phyloP scores from a whole-genome alignment of 2,888 invertebrate species.

The Julus scanicus region DNA sequence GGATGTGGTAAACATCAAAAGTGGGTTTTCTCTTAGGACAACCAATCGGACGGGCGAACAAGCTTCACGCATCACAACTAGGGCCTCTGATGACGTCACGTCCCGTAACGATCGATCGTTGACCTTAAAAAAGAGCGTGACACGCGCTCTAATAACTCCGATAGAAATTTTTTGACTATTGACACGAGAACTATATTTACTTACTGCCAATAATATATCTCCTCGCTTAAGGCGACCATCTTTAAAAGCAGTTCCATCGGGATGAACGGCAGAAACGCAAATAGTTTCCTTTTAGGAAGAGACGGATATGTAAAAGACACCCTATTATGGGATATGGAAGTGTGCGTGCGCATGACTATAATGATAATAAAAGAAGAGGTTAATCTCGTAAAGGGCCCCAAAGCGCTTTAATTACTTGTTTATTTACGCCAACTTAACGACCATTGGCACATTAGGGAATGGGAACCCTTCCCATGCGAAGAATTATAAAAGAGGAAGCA shows the following conservation, averaged over 20 bases:
- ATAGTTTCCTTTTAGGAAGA: conserved; percentile 59
- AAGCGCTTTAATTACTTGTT: too few relatives aligned
- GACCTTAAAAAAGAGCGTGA: conserved; percentile 58
- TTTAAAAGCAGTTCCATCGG: conserved; percentile 61
- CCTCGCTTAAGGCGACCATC: conserved; percentile 62
- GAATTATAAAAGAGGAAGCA: too few relatives aligned
- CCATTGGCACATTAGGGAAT: too few relatives aligned
- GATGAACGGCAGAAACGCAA: conserved; percentile 61
- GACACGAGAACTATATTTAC: conserved; percentile 54
- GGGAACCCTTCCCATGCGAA: too few relatives aligned
- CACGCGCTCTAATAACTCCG: not conserved
- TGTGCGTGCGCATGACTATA: not conserved
- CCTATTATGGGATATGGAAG: not conserved
- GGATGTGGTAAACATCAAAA: conserved; percentile 61
- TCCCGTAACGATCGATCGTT: conserved; percentile 62
- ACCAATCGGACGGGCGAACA: conserved; percentile 62
- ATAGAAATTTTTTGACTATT: not conserved
- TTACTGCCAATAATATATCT: conserved; percentile 62
- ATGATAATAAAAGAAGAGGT: not conserved
- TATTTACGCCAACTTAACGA: too few relatives aligned
- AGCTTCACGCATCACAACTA: conserved; percentile 60
- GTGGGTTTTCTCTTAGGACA: conserved; percentile 62
- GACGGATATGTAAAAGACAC: not conserved
- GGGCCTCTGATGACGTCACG: conserved; percentile 60
- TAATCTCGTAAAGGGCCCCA: too few relatives aligned